Conservation (phyloP, 1,140 invertebrate genomes). For the Danaus plexippus region DNA sequence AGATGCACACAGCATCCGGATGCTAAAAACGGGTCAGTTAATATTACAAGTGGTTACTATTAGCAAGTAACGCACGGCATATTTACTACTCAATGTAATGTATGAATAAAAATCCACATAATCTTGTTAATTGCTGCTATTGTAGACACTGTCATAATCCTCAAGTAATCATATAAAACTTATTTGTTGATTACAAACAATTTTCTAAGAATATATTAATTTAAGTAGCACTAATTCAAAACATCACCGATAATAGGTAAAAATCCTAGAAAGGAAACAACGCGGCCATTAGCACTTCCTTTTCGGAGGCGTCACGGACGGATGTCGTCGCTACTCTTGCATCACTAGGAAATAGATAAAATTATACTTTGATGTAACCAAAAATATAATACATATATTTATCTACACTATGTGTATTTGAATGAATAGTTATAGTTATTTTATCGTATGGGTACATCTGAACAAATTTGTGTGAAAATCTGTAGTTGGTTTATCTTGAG, state of each 20-base stretch:
- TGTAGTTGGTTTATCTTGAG: background rate
- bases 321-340: conserved; percentile 25
- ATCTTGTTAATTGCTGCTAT: too few species aligned
- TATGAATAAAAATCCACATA: too few species aligned
- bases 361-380: conserved; percentile 26
- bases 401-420: background rate
- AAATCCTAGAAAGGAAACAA: conserved; percentile 42
- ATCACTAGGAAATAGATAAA: conserved; percentile 25
- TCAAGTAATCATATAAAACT: too few species aligned
- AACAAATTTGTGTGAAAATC: conserved; percentile 3
- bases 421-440: too few species aligned
- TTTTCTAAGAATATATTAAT: too few species aligned
- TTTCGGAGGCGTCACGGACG: conserved; percentile 20
- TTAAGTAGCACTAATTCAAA: background rate
- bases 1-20: conserved; percentile 37
- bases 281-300: conserved; percentile 43
- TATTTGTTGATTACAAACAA: too few species aligned
- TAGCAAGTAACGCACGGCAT: too few species aligned
- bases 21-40: conserved; percentile 51
- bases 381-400: conserved; percentile 2
- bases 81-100: too few species aligned
- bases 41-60: conserved; percentile 30
- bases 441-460: background rate
- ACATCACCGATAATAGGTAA: conserved; percentile 1
- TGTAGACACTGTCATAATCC: too few species aligned